Evolutionary conservation across 2,797 vertebrate genomes (phyloP).

Genomic region (Enteromius anoplus): DNA sequence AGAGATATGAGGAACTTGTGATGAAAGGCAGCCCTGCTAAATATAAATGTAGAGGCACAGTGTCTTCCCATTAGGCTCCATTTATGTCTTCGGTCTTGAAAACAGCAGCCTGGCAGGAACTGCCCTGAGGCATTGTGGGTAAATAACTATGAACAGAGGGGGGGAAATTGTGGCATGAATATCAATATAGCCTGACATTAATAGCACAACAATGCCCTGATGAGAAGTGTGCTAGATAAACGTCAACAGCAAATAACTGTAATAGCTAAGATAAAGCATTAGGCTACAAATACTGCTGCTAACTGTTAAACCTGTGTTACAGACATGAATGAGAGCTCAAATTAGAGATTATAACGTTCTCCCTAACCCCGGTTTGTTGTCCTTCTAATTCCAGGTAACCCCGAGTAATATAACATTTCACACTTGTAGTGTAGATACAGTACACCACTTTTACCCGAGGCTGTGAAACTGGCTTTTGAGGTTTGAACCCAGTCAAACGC

Average conservation of each 20-base stretch:
- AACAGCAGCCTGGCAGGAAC: slow-evolving; percentile 39
- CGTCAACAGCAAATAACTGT: background rate
- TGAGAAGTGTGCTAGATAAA: background rate
- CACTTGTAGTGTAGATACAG: background rate
- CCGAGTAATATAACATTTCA: background rate
- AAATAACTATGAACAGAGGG: slow-evolving; percentile 24
- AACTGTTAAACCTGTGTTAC: background rate
- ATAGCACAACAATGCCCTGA: slow-evolving; percentile 21
- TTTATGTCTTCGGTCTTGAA: slow-evolving; percentile 36
- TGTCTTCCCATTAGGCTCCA: slow-evolving; percentile 27
- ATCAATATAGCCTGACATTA: slow-evolving; percentile 27
- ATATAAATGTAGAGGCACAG: background rate
- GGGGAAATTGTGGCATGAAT: background rate
- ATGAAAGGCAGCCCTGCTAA: slow-evolving; percentile 30
- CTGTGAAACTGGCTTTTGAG: background rate
- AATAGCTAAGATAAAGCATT: background rate
- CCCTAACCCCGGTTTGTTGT: background rate
- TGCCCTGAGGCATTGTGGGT: slow-evolving; percentile 31
- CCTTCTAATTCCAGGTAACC: background rate
- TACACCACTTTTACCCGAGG: background rate
- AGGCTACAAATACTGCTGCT: too few relatives aligned
- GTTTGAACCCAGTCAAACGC: background rate
- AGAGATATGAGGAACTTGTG: slow-evolving; percentile 4
- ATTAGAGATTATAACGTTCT: too few relatives aligned
- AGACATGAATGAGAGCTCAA: background rate